Conservation (phyloP, 2,797 vertebrate genomes). For the Microhierax caerulescens region DNA sequence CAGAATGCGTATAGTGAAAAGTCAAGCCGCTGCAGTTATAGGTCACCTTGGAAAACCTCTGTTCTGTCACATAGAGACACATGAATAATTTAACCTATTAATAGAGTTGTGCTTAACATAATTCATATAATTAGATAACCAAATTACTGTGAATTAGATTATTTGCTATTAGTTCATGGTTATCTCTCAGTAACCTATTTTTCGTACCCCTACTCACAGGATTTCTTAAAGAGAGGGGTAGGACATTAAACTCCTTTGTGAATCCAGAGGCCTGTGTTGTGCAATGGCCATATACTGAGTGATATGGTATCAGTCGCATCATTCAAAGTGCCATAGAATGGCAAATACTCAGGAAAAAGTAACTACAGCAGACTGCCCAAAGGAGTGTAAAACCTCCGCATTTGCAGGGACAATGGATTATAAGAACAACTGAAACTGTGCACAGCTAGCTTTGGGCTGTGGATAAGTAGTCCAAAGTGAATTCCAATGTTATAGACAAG, state of each 20-base stretch:
- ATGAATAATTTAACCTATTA: background rate
- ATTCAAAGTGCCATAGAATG: background rate
- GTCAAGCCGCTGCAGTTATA: background rate
- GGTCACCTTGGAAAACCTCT: background rate
- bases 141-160: background rate
- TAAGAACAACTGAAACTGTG: background rate
- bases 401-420: background rate
- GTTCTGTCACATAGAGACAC: background rate
- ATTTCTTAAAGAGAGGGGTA: background rate
- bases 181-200: background rate
- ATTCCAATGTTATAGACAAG: background rate
- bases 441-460: background rate
- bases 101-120: background rate
- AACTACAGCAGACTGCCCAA: background rate
- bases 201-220: background rate
- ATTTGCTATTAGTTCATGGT: background rate
- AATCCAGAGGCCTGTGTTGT: background rate
- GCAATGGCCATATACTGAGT: background rate
- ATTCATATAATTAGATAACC: background rate
- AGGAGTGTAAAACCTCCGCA: background rate
- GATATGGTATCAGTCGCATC: accelerated
- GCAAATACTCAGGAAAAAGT: background rate
- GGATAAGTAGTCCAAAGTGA: background rate
- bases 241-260: background rate
- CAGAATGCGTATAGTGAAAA: background rate